Base-by-base conservation (phyloP, 2,113 vertebrate genomes). In the Prunella himalayana region DNA sequence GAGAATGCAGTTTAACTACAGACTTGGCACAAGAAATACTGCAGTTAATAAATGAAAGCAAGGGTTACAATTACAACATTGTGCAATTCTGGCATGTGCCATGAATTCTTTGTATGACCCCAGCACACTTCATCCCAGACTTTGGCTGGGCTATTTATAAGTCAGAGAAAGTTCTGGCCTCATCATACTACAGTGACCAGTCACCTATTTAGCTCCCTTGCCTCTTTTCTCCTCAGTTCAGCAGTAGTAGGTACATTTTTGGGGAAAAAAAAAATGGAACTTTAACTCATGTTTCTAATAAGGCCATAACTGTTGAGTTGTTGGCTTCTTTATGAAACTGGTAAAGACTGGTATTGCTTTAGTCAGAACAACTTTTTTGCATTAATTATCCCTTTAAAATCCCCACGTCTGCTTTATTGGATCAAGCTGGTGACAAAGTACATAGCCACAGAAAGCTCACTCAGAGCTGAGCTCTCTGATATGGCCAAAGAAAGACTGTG, bases 31-130 rank as follows among this genome's bases (percentile, higher is more conserved):
- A 80, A 83, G 33, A 85, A 95, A 72, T 39, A 37, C 8, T 33
- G n/a, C 24, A 76, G 61, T 80, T 89, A 53, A 91, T 82, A 92
- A 91, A 91, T 73, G 73, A 80, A 95, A 59, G 71, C 54, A 73
- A 93, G 44, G 27, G 54, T 91, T 88, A 54, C 42, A 73, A 33
- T 82, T 92, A 70, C 7, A 9, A 86, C 35, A 77, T 80, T 94
- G 68, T 86, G 80, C 61, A 94, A 86, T 84, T 91, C 72, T 96
- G 83, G 72, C 77, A 44, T 92, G 75, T 65, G 57, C 54, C 50
- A 50, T 31, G 53, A 88, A 90, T 91, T 92, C 54, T 96, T 95
- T 94, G 45, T 27, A 30, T 82, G 93, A 95, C 93, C 91, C 78
- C 61, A 94, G 27, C 72, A 87, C 70, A 89, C 57, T 95, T 92